Percentiles rank a stretch among this genome's conserved stretches.
Evolutionary conservation across 2,113 vertebrate genomes (phyloP).

Genomic region (Chaenogobius annularis): DNA sequence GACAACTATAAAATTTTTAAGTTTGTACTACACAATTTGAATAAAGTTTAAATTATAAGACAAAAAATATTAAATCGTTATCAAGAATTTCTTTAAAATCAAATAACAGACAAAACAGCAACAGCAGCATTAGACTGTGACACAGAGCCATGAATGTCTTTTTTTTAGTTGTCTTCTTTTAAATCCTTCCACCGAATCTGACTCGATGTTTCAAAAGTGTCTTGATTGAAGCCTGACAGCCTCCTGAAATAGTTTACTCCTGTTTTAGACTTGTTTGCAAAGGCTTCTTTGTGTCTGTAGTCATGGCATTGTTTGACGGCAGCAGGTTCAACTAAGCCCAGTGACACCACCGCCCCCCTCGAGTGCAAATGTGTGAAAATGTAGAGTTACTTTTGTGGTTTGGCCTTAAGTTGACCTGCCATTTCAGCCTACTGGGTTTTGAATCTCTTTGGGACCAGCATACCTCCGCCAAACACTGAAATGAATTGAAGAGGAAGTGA

Average conservation of each 20-base stretch:
- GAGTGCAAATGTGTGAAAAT: constrained; percentile 37
- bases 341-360: constrained; percentile 9
- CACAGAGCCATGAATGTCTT: too few relatives aligned
- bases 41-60: neutral
- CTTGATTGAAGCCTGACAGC: neutral
- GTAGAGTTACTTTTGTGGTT: constrained; percentile 25
- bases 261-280: neutral
- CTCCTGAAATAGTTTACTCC: neutral
- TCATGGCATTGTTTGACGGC: constrained; percentile 16
- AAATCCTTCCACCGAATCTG: neutral
- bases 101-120: too few relatives aligned
- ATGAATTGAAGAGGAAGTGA: constrained; percentile 26
- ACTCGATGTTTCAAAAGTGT: neutral
- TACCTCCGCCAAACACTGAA: constrained; percentile 26
- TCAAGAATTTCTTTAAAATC: too few relatives aligned
- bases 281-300: neutral
- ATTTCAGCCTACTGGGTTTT: constrained; percentile 7
- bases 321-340: constrained; percentile 11
- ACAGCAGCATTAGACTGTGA: too few relatives aligned
- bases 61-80: too few relatives aligned
- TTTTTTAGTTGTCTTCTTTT: too few relatives aligned
- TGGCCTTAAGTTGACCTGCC: constrained; percentile 46
- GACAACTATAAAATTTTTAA: neutral
- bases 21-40: neutral
- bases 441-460: constrained; percentile 17